Percentiles rank a stretch among this genome's conserved stretches.
phyloP scores from a whole-genome alignment of 1,140 invertebrate species.

The Campoletis sonorensis region DNA sequence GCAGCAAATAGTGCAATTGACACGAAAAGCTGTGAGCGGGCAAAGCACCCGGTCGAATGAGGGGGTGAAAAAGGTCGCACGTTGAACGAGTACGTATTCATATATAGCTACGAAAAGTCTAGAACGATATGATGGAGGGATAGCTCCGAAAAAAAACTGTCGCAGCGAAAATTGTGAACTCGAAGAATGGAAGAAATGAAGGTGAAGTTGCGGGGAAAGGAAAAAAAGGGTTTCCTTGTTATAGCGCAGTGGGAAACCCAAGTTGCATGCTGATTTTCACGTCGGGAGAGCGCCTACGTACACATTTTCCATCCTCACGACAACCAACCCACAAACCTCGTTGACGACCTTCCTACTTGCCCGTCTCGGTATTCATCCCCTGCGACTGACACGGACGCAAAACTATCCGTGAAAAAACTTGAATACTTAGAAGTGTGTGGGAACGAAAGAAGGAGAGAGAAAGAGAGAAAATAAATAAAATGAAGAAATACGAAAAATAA shows the following conservation, averaged over 20 bases:
- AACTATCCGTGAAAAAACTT: conserved; percentile 4
- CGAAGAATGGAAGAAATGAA: conserved; percentile 37
- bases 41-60: background rate
- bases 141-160: conserved; percentile 19
- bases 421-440: background rate
- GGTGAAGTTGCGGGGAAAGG: conserved; percentile 11
- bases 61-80: conserved; percentile 14
- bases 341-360: conserved; percentile 11
- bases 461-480: conserved; percentile 22
- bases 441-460: background rate
- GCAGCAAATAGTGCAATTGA: background rate
- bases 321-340: background rate
- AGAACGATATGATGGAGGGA: background rate
- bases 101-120: background rate
- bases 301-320: conserved; percentile 37
- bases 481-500: conserved; percentile 25
- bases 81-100: background rate
- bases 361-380: conserved; percentile 4
- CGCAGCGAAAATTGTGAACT: conserved; percentile 6
- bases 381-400: background rate
- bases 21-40: conserved; percentile 2
- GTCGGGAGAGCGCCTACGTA: background rate
- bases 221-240: conserved; percentile 46
- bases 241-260: conserved; percentile 39
- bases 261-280: conserved; percentile 53